Percentiles rank a stretch among this genome's conserved stretches.
Evolutionary conservation across 2,888 invertebrate genomes (phyloP).

Genomic region (Electrophaes corylata): DNA sequence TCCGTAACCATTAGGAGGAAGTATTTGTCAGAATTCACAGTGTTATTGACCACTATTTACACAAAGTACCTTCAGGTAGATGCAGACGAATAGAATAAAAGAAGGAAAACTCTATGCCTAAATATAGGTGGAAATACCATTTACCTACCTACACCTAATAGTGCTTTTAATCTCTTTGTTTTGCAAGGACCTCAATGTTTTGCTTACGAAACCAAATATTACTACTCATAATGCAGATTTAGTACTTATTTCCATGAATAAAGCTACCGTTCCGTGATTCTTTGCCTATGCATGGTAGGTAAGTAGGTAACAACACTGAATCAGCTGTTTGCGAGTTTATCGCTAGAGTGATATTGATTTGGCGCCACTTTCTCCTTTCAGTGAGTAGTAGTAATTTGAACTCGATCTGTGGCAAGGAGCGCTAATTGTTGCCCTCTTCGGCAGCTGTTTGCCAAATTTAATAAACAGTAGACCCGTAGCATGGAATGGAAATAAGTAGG

Average conservation of each 20-base stretch:
- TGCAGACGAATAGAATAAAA: not conserved
- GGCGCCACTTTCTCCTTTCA: slow-evolving; percentile 60
- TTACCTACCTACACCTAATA: not conserved
- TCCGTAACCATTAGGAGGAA: slow-evolving; percentile 4
- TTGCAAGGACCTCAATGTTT: not conserved
- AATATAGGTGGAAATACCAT: not conserved
- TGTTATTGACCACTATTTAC: slow-evolving; percentile 4
- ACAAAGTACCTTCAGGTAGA: not conserved
- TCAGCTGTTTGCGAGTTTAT: slow-evolving; percentile 67
- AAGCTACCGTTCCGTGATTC: slow-evolving; percentile 18
- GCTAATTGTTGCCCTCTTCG: slow-evolving; percentile 1
- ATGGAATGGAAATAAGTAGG: too few species aligned
- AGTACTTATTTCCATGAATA: slow-evolving; percentile 14
- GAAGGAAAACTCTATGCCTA: not conserved
- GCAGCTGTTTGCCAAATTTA: not conserved
- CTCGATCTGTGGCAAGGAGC: slow-evolving; percentile 11
- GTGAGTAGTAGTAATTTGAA: slow-evolving; percentile 1
- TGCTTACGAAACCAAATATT: not conserved
- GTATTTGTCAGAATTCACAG: slow-evolving; percentile 6
- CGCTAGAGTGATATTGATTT: slow-evolving; percentile 67
- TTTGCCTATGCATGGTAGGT: slow-evolving; percentile 2
- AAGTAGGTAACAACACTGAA: slow-evolving; percentile 32
- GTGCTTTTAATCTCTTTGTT: not conserved
- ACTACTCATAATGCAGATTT: not conserved
- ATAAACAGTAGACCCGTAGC: too few species aligned